A percentile compares a stretch with the other conserved stretches of the same genome.
These are phyloP conservation scores for Philereme transversata DNA, from an alignment of 2,888 invertebrate genomes.

Conservation along the genomic window DNA sequence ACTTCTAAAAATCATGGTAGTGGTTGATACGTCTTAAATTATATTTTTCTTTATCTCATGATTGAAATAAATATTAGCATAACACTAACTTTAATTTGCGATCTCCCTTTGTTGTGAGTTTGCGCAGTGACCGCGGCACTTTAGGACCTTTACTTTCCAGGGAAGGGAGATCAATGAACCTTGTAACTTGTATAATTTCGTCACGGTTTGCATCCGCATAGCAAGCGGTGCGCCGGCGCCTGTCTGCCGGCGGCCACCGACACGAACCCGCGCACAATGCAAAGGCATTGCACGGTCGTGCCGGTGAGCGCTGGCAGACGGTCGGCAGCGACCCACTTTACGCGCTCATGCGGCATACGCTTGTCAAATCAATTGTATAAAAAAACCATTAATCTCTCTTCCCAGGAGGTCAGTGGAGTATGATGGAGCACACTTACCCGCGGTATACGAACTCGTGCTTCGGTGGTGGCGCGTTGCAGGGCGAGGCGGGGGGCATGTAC, in stretches of 20 bases:
- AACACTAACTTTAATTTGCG: neutral
- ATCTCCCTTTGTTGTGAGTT: slow-evolving; percentile 26
- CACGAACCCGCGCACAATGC: neutral
- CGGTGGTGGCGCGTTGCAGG: slow-evolving; percentile 78
- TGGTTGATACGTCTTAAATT: too few species aligned
- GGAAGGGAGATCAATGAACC: slow-evolving; percentile 82
- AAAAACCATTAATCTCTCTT: slow-evolving; percentile 84
- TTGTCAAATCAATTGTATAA: slow-evolving; percentile 42
- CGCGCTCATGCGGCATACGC: neutral
- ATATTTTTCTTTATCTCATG: too few species aligned
- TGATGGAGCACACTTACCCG: slow-evolving; percentile 92
- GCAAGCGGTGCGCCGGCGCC: slow-evolving; percentile 12
- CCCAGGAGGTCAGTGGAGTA: slow-evolving; percentile 94
- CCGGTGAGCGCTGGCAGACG: neutral
- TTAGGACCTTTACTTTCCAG: slow-evolving; percentile 62
- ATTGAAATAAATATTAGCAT: too few species aligned
- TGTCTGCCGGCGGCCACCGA: slow-evolving; percentile 3
- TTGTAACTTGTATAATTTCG: slow-evolving; percentile 24
- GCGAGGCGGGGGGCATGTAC: slow-evolving; percentile 61
- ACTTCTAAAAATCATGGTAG: too few species aligned
- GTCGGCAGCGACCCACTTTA: neutral
- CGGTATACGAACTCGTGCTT: slow-evolving; percentile 88
- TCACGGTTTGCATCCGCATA: slow-evolving; percentile 9
- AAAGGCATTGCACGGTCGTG: neutral
- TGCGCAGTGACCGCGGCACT: slow-evolving; percentile 9